Percentiles rank a stretch among this genome's conserved stretches.
These are phyloP conservation scores for Herpetotheres cachinnans DNA, from an alignment of 2,113 vertebrate species.

Conservation along the genomic window DNA sequence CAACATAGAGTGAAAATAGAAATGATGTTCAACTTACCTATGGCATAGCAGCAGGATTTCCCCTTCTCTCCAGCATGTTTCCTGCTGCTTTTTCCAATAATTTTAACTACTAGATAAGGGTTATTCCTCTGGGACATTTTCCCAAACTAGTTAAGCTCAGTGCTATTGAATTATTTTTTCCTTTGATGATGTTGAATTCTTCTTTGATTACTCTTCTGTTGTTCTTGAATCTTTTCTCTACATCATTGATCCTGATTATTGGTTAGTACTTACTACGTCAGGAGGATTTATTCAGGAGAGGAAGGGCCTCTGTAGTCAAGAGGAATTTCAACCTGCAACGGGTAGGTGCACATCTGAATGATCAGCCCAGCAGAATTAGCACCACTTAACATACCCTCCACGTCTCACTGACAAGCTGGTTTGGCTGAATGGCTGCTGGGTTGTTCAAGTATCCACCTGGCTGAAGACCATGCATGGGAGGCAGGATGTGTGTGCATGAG, in stretches of 20 bases:
- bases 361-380: background rate
- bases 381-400: background rate
- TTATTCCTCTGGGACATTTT: background rate
- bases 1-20: background rate
- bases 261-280: background rate
- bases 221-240: background rate
- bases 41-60: background rate
- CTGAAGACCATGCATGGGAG: background rate
- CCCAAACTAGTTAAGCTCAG: background rate
- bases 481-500: background rate
- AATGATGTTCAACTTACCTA: background rate
- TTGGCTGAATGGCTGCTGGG: background rate
- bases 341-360: background rate
- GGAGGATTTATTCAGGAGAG: background rate
- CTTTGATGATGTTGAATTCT: background rate
- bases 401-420: background rate
- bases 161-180: background rate
- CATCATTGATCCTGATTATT: background rate
- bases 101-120: background rate
- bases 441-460: background rate
- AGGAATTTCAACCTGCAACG: background rate
- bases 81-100: background rate
- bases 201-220: background rate
- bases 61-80: background rate
- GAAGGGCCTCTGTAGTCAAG: background rate